A percentile compares a stretch with the other conserved stretches of the same genome.
phyloP scores from a whole-genome alignment of 1,140 invertebrate genomes.

The Caenorhabditis elegans region WBcel235 BX284604.4:16410001-16410500 shows the following conservation, averaged over 20 bases:
- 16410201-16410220: background rate
- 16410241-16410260: constrained; percentile 1
- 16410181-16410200: constrained; percentile 33
- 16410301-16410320: too few species aligned
- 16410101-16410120: background rate
- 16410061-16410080: background rate
- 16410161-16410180: background rate
- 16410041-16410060: background rate
- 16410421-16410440: background rate
- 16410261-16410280: constrained; percentile 9
- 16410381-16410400: background rate
- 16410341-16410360: background rate
- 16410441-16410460: background rate
- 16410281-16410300: background rate
- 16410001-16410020: too few species aligned
- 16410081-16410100: background rate
- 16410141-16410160: background rate
- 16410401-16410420: constrained; percentile 25
- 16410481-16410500: constrained; percentile 6
- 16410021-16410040: background rate
- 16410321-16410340: background rate
- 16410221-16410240: too few species aligned
- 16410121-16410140: background rate
- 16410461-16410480: too few species aligned
- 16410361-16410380: constrained; percentile 18